A percentile compares a stretch with the other conserved stretches of the same genome.
These are phyloP conservation scores for Leucozona laternaria DNA, from an alignment of 2,888 invertebrate genomes.

Conservation along the genomic window DNA sequence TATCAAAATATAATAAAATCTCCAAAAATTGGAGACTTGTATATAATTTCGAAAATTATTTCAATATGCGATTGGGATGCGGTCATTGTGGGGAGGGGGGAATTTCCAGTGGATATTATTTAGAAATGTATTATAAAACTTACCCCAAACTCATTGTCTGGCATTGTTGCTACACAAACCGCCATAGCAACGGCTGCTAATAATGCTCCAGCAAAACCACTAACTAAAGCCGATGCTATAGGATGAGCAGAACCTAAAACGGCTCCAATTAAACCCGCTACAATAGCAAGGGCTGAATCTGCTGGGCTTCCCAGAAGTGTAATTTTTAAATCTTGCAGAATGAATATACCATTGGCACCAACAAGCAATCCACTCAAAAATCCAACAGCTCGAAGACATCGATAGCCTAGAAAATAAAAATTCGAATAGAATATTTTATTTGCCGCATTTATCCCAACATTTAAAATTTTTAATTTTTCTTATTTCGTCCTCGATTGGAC, in stretches of 20 bases:
- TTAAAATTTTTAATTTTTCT: too few species aligned
- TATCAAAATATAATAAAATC: too few species aligned
- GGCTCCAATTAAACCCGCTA: constrained; percentile 83
- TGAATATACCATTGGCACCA: constrained; percentile 92
- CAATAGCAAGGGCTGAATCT: constrained; percentile 83
- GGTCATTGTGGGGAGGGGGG: too few species aligned
- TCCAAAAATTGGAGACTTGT: background rate
- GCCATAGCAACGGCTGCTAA: constrained; percentile 83
- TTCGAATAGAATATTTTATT: too few species aligned
- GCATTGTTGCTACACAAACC: constrained; percentile 83
- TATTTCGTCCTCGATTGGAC: too few species aligned
- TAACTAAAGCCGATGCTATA: constrained; percentile 83
- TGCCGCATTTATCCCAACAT: too few species aligned
- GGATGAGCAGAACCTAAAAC: constrained; percentile 83
- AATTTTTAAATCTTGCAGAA: constrained; percentile 91
- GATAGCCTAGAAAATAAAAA: constrained; percentile 87
- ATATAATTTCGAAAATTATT: background rate
- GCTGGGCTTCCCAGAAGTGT: constrained; percentile 87
- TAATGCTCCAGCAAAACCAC: constrained; percentile 83
- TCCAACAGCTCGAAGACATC: constrained; percentile 94
- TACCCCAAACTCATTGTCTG: constrained; percentile 83
- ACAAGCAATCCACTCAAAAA: constrained; percentile 95
- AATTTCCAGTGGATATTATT: background rate
- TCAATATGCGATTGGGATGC: background rate
- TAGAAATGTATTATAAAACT: constrained; percentile 61